Conservation (phyloP, 2,888 invertebrate genomes). For the Tortricodes alternella region DNA sequence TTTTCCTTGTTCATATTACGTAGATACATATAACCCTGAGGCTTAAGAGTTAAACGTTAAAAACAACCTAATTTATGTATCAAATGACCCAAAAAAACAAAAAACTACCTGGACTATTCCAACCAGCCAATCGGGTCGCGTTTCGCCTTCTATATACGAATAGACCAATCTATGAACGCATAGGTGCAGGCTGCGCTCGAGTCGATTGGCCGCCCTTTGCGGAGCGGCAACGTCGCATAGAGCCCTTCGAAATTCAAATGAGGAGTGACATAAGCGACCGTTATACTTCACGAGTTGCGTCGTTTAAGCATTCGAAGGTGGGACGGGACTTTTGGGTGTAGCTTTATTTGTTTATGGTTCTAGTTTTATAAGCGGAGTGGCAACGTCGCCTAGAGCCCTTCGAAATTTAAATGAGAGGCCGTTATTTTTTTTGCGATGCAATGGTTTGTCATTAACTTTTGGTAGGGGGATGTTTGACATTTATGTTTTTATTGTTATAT, state of each 20-base stretch:
- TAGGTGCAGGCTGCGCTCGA: not conserved
- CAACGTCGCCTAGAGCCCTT: too few species aligned
- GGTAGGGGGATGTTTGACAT: too few species aligned
- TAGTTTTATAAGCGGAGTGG: not conserved
- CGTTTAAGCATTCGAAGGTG: not conserved
- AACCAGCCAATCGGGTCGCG: not conserved
- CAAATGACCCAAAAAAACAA: not conserved
- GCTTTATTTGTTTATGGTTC: not conserved
- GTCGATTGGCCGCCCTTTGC: not conserved
- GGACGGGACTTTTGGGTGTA: too few species aligned
- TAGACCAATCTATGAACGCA: conserved; percentile 13
- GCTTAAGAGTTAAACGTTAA: too few species aligned
- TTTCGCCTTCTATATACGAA: not conserved
- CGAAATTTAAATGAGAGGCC: too few species aligned
- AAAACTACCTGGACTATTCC: not conserved
- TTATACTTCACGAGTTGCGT: not conserved
- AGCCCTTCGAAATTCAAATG: not conserved
- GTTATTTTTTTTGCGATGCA: too few species aligned
- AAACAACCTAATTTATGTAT: not conserved
- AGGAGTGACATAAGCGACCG: not conserved
- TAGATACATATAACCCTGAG: not conserved
- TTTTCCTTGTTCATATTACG: too few species aligned
- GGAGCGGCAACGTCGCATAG: conserved; percentile 5
- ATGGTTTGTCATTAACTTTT: too few species aligned
- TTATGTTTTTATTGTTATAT: too few species aligned